Base-by-base conservation (phyloP, 2,888 invertebrate species). In the Idaea dimidiata region DNA sequence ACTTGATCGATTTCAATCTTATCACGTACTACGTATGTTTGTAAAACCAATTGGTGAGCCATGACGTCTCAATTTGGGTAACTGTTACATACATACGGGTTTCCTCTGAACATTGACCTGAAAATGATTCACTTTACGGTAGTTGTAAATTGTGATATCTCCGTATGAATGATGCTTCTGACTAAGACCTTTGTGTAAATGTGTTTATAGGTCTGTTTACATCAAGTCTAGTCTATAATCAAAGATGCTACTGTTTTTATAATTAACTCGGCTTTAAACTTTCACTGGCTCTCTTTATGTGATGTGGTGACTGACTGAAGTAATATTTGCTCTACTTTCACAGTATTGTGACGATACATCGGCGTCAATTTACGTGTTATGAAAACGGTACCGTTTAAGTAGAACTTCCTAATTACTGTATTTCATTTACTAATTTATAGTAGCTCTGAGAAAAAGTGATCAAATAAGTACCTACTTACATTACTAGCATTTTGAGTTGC, bases 1-100 rank as follows among this genome's bases (percentile, higher is more conserved):
- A 79, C 77, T 79, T 79, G 75, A 82, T 72, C 79, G 80, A 79
- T 80, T 83, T 78, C 74, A 83, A 84, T 80, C 81, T 80, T 83
- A 84, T 84, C 85, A 83, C 83, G 81, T 84, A 78, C 79, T 78
- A 82, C 78, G 72, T 82, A 81, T 83, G 84, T 89, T 86, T 88
- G 87, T 81, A 80, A 77, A 81, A 84, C 68, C 80, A 83, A 87
- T 88, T 87, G 82, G 82, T 79, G 43, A 43, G 43, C 43, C 72
- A 80, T 86, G 84, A 88, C 83, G 86, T 86, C 80, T 87, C 80
- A 81, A 89, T 89, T 88, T 86, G 77, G 87, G 84, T 87, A 86
- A 88, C 85, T 88, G 89, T 89, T 88, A 88, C 87, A 78, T 73
- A 73, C 74, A 78, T 73, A 73, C 74, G 77, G 75, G 72, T 76